Percentiles rank a stretch among this genome's conserved stretches.
Conservation (phyloP, 2,113 vertebrate species). For the Mustelus asterias region DNA sequence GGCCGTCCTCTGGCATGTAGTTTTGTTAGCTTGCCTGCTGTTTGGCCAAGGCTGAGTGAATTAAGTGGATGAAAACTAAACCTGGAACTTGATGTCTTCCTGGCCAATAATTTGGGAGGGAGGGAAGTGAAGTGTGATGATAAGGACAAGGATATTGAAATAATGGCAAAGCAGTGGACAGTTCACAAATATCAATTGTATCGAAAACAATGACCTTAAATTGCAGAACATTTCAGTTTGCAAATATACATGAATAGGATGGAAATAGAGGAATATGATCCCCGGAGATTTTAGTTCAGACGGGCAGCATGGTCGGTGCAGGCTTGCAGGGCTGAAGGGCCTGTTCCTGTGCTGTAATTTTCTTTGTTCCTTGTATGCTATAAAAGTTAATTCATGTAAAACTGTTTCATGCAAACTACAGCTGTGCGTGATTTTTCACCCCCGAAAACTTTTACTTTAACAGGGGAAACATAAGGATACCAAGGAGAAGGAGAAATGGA, state of each 20-base stretch:
- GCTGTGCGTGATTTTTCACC: neutral
- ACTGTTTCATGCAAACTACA: neutral
- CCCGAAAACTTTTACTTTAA: conserved; percentile 43
- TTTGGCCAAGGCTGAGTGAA: neutral
- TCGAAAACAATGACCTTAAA: neutral
- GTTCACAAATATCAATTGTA: neutral
- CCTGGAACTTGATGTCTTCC: neutral
- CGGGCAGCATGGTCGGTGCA: no score
- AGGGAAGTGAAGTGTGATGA: neutral
- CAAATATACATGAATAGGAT: neutral
- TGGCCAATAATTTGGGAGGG: neutral
- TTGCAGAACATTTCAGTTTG: neutral
- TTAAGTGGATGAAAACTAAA: neutral
- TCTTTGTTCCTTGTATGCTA: neutral
- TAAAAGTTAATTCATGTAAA: neutral
- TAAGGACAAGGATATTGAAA: neutral
- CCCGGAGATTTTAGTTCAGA: no score
- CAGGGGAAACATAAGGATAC: conserved; percentile 72
- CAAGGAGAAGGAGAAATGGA: conserved; percentile 75
- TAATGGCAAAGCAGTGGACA: neutral
- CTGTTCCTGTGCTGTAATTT: no score
- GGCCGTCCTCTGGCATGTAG: neutral
- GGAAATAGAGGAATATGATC: no score
- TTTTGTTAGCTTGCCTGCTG: neutral
- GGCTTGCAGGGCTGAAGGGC: no score